A percentile compares a stretch with the other conserved stretches of the same genome.
phyloP scores from a whole-genome alignment of 2,888 invertebrate genomes.

The Drosophila neotestacea region DNA sequence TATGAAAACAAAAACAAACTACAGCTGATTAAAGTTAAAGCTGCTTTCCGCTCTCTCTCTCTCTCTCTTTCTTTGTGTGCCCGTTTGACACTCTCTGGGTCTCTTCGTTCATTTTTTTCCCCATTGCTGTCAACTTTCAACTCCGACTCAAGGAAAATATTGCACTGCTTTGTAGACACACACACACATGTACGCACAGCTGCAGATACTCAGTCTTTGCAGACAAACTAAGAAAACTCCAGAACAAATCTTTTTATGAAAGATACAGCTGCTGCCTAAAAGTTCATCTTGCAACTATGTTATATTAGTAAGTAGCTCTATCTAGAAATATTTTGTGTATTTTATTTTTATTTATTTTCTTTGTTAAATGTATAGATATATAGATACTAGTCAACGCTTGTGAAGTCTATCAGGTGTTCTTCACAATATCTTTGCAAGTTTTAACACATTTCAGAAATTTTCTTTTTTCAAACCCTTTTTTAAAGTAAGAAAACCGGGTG shows the following conservation, averaged over 20 bases:
- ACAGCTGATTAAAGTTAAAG: constrained; percentile 74
- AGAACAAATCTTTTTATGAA: not conserved
- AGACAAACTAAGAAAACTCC: not conserved
- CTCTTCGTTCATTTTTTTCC: constrained; percentile 10
- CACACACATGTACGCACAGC: constrained; percentile 3
- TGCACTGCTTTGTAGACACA: constrained; percentile 14
- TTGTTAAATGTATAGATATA: too few species aligned
- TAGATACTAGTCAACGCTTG: too few species aligned
- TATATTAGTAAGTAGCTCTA: too few species aligned
- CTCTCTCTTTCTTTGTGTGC: constrained; percentile 3
- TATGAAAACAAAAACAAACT: constrained; percentile 77
- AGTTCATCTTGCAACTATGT: constrained; percentile 2
- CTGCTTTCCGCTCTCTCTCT: constrained; percentile 15
- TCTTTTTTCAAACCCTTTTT: too few species aligned
- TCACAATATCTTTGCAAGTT: too few species aligned
- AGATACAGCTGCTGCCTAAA: constrained; percentile 3
- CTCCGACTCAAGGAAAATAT: constrained; percentile 36
- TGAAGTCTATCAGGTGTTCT: too few species aligned
- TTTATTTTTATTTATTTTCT: too few species aligned
- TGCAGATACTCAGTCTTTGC: constrained; percentile 3
- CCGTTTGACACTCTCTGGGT: not conserved
- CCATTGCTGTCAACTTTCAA: constrained; percentile 37
- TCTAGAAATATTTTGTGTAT: too few species aligned
- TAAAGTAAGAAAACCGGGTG: too few species aligned
- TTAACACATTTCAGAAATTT: too few species aligned